A percentile compares a stretch with the other conserved stretches of the same genome.
These are phyloP conservation scores for Pseudomyrmex pallidus DNA, from an alignment of 1,140 invertebrate genomes.

Conservation along the genomic window DNA sequence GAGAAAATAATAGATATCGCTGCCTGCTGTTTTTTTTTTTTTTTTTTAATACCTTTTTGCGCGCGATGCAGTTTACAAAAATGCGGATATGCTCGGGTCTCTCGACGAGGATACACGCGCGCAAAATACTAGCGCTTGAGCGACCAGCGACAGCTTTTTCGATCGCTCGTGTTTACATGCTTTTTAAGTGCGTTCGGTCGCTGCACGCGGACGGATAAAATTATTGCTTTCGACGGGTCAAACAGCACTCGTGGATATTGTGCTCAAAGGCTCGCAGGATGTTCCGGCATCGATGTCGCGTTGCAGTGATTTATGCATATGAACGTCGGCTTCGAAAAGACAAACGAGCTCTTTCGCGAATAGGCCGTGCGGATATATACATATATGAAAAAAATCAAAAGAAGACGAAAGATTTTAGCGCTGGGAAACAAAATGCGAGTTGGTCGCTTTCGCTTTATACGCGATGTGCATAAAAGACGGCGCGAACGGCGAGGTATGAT, in stretches of 20 bases:
- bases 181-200: constrained; percentile 43
- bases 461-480: constrained; percentile 5
- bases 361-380: neutral
- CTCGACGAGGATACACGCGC: neutral
- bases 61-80: constrained; percentile 23
- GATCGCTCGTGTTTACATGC: constrained; percentile 53
- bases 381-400: neutral
- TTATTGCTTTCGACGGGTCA: constrained; percentile 61
- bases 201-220: constrained; percentile 53
- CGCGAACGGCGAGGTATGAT: constrained; percentile 19
- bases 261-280: constrained; percentile 20
- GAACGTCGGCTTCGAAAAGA: constrained; percentile 27
- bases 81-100: constrained; percentile 23
- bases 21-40: too few species aligned
- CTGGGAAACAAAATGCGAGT: neutral
- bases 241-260: constrained; percentile 30
- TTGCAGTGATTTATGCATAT: constrained; percentile 39
- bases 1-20: constrained; percentile 3
- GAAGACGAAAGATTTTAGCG: neutral
- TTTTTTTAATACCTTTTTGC: constrained; percentile 11
- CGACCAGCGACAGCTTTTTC: constrained; percentile 41
- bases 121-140: neutral
- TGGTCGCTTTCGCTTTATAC: constrained; percentile 13
- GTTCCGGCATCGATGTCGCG: constrained; percentile 2
- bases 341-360: constrained; percentile 21